Evolutionary conservation across 2,888 invertebrate genomes (phyloP), one percentile per base, ranked within the genome.

Genomic region (Ichneumoninae sp.): DNA sequence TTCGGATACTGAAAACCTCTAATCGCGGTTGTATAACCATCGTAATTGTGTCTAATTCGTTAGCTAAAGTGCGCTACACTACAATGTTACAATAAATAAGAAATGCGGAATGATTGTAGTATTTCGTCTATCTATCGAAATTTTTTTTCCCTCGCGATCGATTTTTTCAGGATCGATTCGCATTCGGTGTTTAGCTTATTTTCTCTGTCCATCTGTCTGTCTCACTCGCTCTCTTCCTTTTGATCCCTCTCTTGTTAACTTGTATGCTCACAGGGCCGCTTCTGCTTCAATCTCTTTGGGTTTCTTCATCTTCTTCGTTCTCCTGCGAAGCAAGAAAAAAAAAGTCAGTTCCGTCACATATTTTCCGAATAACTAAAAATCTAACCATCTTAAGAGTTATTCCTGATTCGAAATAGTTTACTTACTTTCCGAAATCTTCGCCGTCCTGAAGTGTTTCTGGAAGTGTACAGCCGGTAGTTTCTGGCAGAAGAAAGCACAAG

Each of bases 361-460:
- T 40, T 8, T 40, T 40, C 10, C 0, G 8, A 40, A 10, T 40
- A 40, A 40, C 40, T 40, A 10, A 40, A 40, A 10, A 40, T 5
- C 1, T 10, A 40, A 40, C 2, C 10, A 40, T 10, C 16, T 47
- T 47, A 16, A 47, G 5, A 1, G 4, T 4, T 16, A 47, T 16
- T 16, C 44, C 44, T 47, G 16, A 16, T 47, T 16, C 44, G 16
- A 3, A 47, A 47, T 16, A 16, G 13, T 40, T 80, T 65, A 89
- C 92, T 88, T 86, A 94, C 92, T 94, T 95, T 54, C 95, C 95
- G 89, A 95, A 95, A 22, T 94, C 95, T 93, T 97, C 97, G 1
- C 97, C 97, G 90, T 98, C 98, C 90, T 96, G 96, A 83, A 98
- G 94, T 0, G 97, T 97, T 89, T 98, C 97, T 0, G 97, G 97